Conservation (phyloP, 2,113 vertebrate species). For the Meriones unguiculatus region DNA sequence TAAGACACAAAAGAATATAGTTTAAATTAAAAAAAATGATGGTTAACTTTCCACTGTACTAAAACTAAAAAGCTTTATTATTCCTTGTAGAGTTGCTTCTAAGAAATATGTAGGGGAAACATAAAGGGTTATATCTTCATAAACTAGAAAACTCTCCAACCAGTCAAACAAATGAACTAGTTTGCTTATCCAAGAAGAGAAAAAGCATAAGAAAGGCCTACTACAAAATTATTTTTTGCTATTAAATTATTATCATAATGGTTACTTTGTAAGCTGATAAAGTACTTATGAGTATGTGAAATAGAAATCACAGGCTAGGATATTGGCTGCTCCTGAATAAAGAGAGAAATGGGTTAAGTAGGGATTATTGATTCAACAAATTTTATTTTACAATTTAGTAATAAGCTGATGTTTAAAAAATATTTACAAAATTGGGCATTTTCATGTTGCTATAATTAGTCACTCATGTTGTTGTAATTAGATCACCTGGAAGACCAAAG, state of each 20-base stretch:
- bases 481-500: not conserved
- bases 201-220: not conserved
- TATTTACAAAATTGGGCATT: not conserved
- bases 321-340: not conserved
- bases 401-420: not conserved
- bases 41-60: not conserved
- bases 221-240: not conserved
- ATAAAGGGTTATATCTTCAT: not conserved
- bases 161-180: not conserved
- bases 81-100: not conserved
- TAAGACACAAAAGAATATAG: not conserved
- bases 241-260: not conserved
- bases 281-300: slow-evolving; percentile 37
- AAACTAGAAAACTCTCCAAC: not conserved
- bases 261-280: not conserved
- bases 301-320: not conserved
- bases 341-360: not conserved
- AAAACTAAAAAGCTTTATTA: not conserved
- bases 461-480: not conserved
- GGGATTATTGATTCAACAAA: not conserved
- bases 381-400: slow-evolving; percentile 35
- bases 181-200: not conserved
- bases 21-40: not conserved
- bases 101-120: not conserved
- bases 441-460: too few relatives aligned